Percentiles rank a stretch among this genome's conserved stretches.
Evolutionary conservation across 35 echinoderm and acorn worm species (phyloP).

Genomic region (Eucidaris tribuloides): DNA sequence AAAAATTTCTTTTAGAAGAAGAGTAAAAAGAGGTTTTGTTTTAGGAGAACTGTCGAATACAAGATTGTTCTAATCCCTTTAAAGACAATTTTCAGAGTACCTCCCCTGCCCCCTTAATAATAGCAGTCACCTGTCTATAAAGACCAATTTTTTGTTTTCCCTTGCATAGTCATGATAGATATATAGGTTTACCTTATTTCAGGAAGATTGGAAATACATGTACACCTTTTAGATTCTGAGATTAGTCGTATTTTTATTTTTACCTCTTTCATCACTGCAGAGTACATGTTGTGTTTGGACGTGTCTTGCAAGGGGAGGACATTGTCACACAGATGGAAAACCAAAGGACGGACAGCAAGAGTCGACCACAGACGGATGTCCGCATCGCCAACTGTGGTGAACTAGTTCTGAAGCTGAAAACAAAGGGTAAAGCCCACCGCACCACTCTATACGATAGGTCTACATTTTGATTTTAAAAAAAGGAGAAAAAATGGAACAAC

Average conservation of each 20-base stretch:
- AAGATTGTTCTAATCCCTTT: too few relatives aligned
- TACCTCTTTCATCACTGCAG: conserved; percentile 48
- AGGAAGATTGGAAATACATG: neutral
- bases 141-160: too few relatives aligned
- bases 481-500: too few relatives aligned
- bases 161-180: neutral
- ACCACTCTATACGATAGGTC: too few relatives aligned
- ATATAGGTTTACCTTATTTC: neutral
- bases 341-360: conserved; percentile 63
- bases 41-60: too few relatives aligned
- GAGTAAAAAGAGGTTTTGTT: too few relatives aligned
- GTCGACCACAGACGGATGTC: conserved; percentile 61
- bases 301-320: conserved; percentile 63
- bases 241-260: neutral
- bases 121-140: neutral
- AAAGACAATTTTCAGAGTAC: neutral
- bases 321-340: conserved; percentile 73
- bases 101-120: neutral
- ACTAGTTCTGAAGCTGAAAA: conserved; percentile 70
- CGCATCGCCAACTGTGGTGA: conserved; percentile 84
- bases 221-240: neutral
- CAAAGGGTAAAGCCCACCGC: conserved; percentile 70
- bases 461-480: too few relatives aligned
- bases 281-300: conserved; percentile 90
- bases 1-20: too few relatives aligned